Evolutionary conservation across 1,140 invertebrate genomes (phyloP).

Genomic region (Ephestia elutella): DNA sequence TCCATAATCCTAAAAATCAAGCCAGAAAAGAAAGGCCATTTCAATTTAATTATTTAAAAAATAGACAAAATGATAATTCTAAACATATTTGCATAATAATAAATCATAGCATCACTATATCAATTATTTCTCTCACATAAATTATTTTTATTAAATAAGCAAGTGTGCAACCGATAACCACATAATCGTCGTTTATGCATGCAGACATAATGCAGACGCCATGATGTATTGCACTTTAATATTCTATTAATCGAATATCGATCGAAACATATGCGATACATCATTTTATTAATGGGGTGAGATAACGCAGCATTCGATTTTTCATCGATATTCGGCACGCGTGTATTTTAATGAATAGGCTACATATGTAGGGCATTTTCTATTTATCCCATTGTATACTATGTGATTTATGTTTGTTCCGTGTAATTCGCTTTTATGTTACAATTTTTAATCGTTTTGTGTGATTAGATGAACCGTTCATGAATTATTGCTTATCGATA

Average conservation of each 20-base stretch:
- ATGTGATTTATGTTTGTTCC: slow-evolving; percentile 53
- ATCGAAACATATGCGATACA: slow-evolving; percentile 36
- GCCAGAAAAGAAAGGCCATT: too few species aligned
- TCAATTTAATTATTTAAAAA: too few species aligned
- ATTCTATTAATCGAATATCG: slow-evolving; percentile 45
- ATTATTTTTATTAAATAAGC: slow-evolving; percentile 29
- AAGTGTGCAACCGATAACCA: slow-evolving; percentile 46
- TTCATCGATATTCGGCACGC: slow-evolving; percentile 59
- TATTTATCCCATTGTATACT: slow-evolving; percentile 41
- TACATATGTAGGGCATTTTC: slow-evolving; percentile 44
- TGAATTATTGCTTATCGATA: slow-evolving; percentile 25
- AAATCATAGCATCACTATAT: neutral
- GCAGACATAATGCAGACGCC: slow-evolving; percentile 43
- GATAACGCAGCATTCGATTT: slow-evolving; percentile 55
- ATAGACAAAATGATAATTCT: too few species aligned
- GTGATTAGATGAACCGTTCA: slow-evolving; percentile 30
- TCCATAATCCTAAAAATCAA: too few species aligned
- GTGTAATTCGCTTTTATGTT: slow-evolving; percentile 29
- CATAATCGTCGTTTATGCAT: slow-evolving; percentile 38
- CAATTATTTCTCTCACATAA: slow-evolving; percentile 12
- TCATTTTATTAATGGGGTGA: slow-evolving; percentile 48
- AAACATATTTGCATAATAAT: too few species aligned
- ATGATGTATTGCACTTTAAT: slow-evolving; percentile 56
- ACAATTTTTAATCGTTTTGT: slow-evolving; percentile 25
- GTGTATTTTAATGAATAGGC: slow-evolving; percentile 61